Percentiles rank a stretch among this genome's conserved stretches.
Evolutionary conservation across 2,113 vertebrate genomes (phyloP).

Genomic region (Pluvialis apricaria): DNA sequence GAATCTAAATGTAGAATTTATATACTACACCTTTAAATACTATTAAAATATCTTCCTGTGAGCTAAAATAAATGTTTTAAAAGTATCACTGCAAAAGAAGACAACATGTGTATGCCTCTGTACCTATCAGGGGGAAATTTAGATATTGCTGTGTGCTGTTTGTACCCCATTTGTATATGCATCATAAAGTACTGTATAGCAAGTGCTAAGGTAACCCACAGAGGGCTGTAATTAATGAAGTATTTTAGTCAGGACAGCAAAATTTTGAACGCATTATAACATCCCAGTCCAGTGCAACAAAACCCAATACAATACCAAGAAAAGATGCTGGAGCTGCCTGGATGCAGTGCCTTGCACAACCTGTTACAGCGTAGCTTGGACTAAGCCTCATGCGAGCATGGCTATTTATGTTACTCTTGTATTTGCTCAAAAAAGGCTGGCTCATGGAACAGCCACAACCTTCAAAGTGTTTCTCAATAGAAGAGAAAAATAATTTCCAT

Average conservation of each 20-base stretch:
- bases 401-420: not conserved
- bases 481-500: not conserved
- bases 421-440: not conserved
- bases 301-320: not conserved
- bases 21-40: not conserved
- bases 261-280: not conserved
- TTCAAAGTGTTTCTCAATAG: not conserved
- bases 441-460: not conserved
- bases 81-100: not conserved
- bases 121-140: not conserved
- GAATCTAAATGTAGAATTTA: not conserved
- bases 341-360: not conserved
- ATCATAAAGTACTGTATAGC: not conserved
- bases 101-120: not conserved
- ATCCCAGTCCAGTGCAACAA: not conserved
- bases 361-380: not conserved
- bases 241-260: not conserved
- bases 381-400: not conserved
- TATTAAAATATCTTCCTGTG: not conserved
- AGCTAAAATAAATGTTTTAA: not conserved
- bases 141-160: not conserved
- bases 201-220: not conserved
- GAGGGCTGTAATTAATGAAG: not conserved
- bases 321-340: not conserved
- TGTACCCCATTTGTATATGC: not conserved